A percentile compares a stretch with the other conserved stretches of the same genome.
These are phyloP conservation scores for Nyctalus aviator DNA, from an alignment of 2,797 vertebrate genomes.

Conservation along the genomic window DNA sequence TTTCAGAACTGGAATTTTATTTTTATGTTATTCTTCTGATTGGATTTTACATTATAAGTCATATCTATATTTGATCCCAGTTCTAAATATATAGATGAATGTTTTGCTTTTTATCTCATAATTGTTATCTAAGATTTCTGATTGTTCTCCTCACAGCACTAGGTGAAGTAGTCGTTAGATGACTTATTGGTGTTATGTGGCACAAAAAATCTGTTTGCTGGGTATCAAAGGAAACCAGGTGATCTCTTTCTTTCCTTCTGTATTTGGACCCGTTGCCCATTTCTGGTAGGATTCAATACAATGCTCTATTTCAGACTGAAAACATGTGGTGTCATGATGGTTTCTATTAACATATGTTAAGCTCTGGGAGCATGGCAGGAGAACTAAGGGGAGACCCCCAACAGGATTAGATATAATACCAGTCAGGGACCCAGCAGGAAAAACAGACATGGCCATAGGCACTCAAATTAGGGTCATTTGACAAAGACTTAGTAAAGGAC, in stretches of 20 bases:
- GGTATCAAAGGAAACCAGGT: not conserved
- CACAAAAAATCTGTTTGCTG: not conserved
- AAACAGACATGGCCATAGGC: not conserved
- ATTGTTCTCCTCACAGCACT: not conserved
- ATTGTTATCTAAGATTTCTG: not conserved
- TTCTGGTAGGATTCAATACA: not conserved
- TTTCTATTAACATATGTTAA: conserved; percentile 20
- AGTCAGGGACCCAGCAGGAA: not conserved
- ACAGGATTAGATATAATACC: not conserved
- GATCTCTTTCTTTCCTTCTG: not conserved
- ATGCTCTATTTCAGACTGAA: conserved; percentile 2
- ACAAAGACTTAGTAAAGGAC: not conserved
- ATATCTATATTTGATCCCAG: not conserved
- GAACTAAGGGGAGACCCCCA: not conserved
- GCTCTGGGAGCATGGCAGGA: not conserved
- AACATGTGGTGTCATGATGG: not conserved
- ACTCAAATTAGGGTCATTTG: not conserved
- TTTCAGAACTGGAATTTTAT: conserved; percentile 37
- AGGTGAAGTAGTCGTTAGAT: not conserved
- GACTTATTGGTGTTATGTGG: not conserved
- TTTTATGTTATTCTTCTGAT: conserved; percentile 1
- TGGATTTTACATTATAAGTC: not conserved
- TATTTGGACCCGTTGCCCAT: not conserved
- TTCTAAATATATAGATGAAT: not conserved
- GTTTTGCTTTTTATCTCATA: conserved; percentile 48